Percentiles rank a stretch among this genome's conserved stretches.
Evolutionary conservation across 1,140 invertebrate species (phyloP).

Genomic region (Drosophila lini): DNA sequence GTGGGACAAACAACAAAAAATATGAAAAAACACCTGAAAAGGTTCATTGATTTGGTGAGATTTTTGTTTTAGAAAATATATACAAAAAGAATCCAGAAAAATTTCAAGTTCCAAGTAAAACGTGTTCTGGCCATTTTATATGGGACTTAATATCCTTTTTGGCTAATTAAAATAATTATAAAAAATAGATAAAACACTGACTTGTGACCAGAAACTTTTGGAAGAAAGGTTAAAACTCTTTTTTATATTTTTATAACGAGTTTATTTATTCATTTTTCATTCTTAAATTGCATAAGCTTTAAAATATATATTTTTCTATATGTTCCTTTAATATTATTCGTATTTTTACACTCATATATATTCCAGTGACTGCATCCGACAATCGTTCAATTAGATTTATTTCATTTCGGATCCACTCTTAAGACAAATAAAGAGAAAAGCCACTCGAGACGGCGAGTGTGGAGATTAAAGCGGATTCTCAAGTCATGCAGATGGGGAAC

Average conservation of each 20-base stretch:
- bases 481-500: neutral
- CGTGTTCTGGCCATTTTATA: neutral
- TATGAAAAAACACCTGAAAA: neutral
- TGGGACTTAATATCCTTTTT: neutral
- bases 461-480: conserved; percentile 26
- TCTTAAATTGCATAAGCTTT: neutral
- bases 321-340: neutral
- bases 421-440: conserved; percentile 13
- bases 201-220: no score
- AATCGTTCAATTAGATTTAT: conserved; percentile 30
- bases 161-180: neutral
- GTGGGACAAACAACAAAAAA: neutral
- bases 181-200: neutral
- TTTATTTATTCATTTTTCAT: no score
- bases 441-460: conserved; percentile 41
- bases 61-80: neutral
- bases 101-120: neutral
- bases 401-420: conserved; percentile 19
- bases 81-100: no score
- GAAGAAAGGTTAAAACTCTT: no score
- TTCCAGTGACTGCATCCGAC: no score
- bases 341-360: neutral
- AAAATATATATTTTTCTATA: neutral
- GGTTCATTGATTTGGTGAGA: neutral
- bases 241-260: no score